phyloP scores from a whole-genome alignment of 2,888 invertebrate genomes.

The Hoplodrina ambigua region DNA sequence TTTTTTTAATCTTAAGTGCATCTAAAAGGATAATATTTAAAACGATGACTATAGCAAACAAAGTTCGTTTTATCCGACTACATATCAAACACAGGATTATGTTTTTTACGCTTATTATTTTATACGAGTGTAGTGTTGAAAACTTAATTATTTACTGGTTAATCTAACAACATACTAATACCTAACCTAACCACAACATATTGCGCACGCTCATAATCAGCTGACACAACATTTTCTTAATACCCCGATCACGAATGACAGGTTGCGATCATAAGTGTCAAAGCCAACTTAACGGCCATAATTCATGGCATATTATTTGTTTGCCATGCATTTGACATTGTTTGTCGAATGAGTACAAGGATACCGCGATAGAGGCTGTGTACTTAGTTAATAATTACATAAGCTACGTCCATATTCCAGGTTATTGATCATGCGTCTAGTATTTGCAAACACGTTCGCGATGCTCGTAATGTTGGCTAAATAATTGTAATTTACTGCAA shows the following conservation, averaged over 20 bases:
- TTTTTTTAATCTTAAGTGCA: too few relatives aligned
- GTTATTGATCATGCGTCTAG: constrained; percentile 79
- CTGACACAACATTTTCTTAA: constrained; percentile 34
- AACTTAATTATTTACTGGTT: not conserved
- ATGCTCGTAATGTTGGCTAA: constrained; percentile 56
- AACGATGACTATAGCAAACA: too few relatives aligned
- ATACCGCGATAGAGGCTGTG: constrained; percentile 85
- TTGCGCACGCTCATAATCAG: constrained; percentile 7
- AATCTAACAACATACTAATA: not conserved
- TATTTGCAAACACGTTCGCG: constrained; percentile 71
- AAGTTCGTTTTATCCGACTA: too few relatives aligned
- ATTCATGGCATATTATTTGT: constrained; percentile 85
- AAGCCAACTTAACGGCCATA: constrained; percentile 75
- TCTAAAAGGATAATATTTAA: too few relatives aligned
- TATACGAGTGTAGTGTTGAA: too few relatives aligned
- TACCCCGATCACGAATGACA: constrained; percentile 39
- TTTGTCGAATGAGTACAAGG: constrained; percentile 87
- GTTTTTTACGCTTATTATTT: too few relatives aligned
- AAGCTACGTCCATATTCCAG: constrained; percentile 76
- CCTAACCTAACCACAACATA: not conserved
- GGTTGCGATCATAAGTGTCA: constrained; percentile 38
- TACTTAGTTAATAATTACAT: constrained; percentile 88
- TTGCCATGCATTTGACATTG: constrained; percentile 82
- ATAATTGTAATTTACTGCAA: constrained; percentile 59
- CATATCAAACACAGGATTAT: too few relatives aligned